These are phyloP conservation scores for Lithophane ornitopus DNA, from an alignment of 2,888 invertebrate species.

Conservation along the genomic window DNA sequence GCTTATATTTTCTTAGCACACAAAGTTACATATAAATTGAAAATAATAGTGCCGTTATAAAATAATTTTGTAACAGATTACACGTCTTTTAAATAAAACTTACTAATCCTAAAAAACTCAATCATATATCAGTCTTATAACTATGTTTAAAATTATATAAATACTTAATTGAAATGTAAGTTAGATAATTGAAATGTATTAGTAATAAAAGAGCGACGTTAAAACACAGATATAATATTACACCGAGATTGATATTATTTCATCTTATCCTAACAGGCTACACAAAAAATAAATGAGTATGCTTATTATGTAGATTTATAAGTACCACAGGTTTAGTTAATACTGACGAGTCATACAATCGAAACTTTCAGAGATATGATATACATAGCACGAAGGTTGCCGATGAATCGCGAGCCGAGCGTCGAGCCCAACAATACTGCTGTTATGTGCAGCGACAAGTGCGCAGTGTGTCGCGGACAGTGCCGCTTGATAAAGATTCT, in stretches of 20 bases:
- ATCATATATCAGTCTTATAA: constrained; percentile 88
- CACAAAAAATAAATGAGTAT: constrained; percentile 78
- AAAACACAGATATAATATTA: constrained; percentile 73
- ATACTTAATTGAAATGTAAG: constrained; percentile 69
- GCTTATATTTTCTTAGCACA: constrained; percentile 71
- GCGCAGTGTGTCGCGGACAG: constrained; percentile 42
- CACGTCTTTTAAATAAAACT: constrained; percentile 66
- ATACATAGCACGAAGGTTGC: constrained; percentile 72
- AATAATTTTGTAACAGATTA: constrained; percentile 65
- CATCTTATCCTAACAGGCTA: constrained; percentile 83
- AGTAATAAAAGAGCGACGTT: constrained; percentile 69
- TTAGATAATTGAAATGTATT: constrained; percentile 69
- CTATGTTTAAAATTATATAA: constrained; percentile 81
- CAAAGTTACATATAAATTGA: constrained; percentile 71
- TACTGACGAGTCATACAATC: constrained; percentile 86
- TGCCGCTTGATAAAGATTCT: constrained; percentile 52
- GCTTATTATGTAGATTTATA: constrained; percentile 79
- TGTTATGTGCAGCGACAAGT: constrained; percentile 38
- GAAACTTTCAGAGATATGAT: constrained; percentile 87
- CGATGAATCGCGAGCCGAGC: constrained; percentile 42
- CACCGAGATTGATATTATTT: constrained; percentile 73
- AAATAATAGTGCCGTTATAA: constrained; percentile 83
- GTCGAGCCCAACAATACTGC: constrained; percentile 33
- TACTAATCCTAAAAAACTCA: constrained; percentile 75
- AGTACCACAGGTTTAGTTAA: constrained; percentile 86